Evolutionary conservation across 2,888 invertebrate species (phyloP), one percentile per base, ranked within the genome.

Genomic region (Adelphocoris suturalis): DNA sequence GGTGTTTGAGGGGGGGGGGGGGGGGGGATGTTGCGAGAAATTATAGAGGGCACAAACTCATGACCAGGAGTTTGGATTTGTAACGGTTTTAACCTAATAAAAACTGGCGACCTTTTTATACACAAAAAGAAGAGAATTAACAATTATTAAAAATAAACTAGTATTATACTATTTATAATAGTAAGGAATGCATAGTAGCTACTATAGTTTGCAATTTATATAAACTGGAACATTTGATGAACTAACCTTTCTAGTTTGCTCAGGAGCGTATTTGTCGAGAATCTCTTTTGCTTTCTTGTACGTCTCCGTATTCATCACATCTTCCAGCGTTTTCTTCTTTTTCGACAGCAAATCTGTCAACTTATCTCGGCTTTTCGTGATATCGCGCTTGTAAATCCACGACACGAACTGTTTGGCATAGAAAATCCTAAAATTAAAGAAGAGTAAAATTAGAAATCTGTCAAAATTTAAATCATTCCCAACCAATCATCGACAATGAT

Each of bases 281-380:
- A 98, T 97, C 93, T 96, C 96, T 93, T 97, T 97, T 7, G 98
- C 98, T 92, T 96, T 97, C 94, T 99, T 99, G 93, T 99, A 99
- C 0, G 98, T 99, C 94, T 99, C 99, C 57, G 96, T 99, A 93
- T 99, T 99, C 96, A 98, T 99, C 52, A 99, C 99, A 93, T 98
- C 97, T 93, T 99, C 98, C 90, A 99, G 94, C 91, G 99, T 96
- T 93, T 97, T 96, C 93, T 96, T 97, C 93, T 98, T 98, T 92
- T 97, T 96, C n/a, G 95, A 95, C 92, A 96, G 95, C 93, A 98
- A 95, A 88, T 95, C 95, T 81, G 94, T 94, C 61, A 98, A 94
- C 93, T 96, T 96, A 89, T 95, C 94, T 93, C 97, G 96, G 94
- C 97, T 98, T 93, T 95, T 96, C 90, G 95, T 95, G 86, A 98